Evolutionary conservation across 2,113 vertebrate genomes (phyloP).

Genomic region (Tachycineta bicolor): DNA sequence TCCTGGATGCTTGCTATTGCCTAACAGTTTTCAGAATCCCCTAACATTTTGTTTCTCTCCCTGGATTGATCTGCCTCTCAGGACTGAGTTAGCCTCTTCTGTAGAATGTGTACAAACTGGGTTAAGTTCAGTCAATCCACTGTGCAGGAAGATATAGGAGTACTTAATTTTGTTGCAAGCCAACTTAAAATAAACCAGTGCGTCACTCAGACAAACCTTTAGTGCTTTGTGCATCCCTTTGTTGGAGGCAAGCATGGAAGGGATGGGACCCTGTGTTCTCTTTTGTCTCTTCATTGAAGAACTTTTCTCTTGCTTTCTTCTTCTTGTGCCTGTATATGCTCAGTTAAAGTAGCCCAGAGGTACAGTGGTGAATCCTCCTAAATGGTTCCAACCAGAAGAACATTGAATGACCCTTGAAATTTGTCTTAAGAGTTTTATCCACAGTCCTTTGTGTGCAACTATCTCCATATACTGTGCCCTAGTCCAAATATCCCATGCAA

Average conservation of each 20-base stretch:
- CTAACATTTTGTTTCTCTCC: not conserved
- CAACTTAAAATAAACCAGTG: not conserved
- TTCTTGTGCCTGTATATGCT: not conserved
- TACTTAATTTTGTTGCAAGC: not conserved
- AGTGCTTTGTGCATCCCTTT: not conserved
- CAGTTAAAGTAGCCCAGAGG: not conserved
- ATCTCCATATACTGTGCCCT: not conserved
- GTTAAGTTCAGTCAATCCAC: not conserved
- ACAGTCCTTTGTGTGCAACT: not conserved
- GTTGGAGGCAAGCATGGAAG: not conserved
- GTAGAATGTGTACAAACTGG: not conserved
- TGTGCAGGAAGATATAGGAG: not conserved
- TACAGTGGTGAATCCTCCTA: not conserved
- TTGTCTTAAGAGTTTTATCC: not conserved
- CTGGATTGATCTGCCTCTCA: not conserved
- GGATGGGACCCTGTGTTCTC: not conserved
- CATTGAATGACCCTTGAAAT: not conserved
- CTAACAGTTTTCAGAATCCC: not conserved
- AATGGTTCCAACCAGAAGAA: not conserved
- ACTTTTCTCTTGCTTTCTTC: not conserved
- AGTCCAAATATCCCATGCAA: accelerated
- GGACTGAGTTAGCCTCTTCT: not conserved
- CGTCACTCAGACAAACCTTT: not conserved
- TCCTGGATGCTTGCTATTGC: not conserved
- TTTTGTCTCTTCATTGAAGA: not conserved